Evolutionary conservation across 2,797 vertebrate genomes (phyloP).

Genomic region (Pseudocheirus occidentalis): DNA sequence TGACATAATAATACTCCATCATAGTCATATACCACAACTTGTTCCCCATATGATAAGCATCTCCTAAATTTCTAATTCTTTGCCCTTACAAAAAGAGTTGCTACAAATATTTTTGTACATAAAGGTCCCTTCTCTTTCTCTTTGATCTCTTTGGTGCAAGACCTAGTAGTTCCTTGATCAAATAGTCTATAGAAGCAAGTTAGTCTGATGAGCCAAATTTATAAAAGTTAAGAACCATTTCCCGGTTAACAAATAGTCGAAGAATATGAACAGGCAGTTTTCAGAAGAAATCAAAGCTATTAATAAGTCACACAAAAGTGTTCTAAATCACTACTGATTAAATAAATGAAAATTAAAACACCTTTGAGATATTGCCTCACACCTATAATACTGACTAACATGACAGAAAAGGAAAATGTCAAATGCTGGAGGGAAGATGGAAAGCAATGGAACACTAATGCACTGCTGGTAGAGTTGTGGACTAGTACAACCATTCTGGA

Average conservation of each 20-base stretch:
- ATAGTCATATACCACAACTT: neutral
- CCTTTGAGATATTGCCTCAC: neutral
- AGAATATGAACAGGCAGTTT: neutral
- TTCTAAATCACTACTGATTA: neutral
- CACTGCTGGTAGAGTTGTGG: no score
- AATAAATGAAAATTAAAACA: neutral
- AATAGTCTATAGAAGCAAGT: neutral
- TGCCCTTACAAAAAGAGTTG: neutral
- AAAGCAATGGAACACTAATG: neutral
- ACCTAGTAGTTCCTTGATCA: neutral
- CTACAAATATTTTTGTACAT: neutral
- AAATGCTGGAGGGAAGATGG: neutral
- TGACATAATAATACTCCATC: neutral
- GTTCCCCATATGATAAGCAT: neutral
- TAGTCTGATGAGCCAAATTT: neutral
- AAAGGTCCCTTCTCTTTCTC: neutral
- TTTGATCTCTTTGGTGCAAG: neutral
- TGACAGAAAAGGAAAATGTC: neutral
- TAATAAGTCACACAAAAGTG: neutral
- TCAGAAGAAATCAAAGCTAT: neutral
- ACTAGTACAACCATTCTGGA: neutral
- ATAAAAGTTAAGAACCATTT: neutral
- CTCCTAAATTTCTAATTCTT: neutral
- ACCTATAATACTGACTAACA: neutral
- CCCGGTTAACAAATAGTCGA: neutral